A percentile compares a stretch with the other conserved stretches of the same genome.
Conservation (phyloP, 2,888 invertebrate genomes). For the Chrysopilus asiliformis region DNA sequence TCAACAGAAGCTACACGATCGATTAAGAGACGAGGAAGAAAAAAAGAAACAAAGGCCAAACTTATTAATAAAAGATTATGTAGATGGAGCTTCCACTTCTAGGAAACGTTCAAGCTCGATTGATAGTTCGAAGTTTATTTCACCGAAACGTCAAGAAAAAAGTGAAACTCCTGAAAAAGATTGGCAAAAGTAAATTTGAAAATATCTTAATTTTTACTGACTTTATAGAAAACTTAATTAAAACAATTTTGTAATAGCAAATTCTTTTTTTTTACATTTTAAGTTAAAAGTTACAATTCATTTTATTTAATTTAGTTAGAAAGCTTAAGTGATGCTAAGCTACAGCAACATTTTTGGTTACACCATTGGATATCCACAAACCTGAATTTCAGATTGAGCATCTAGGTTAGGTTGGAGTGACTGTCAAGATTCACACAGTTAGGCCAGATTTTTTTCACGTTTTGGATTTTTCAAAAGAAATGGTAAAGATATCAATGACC, state of each 20-base stretch:
- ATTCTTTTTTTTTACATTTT: background rate
- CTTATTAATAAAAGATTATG: background rate
- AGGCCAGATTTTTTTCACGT: too few relatives aligned
- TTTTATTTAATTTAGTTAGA: too few relatives aligned
- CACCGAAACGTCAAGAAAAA: slow-evolving; percentile 14
- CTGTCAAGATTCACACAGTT: too few relatives aligned
- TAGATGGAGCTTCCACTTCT: slow-evolving; percentile 6
- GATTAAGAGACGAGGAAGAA: slow-evolving; percentile 19
- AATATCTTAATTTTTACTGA: background rate
- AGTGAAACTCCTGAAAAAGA: slow-evolving; percentile 14
- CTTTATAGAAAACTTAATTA: background rate
- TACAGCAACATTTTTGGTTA: too few relatives aligned
- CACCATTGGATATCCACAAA: too few relatives aligned
- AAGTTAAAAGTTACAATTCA: too few relatives aligned
- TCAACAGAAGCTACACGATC: slow-evolving; percentile 27
- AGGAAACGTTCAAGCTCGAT: slow-evolving; percentile 11
- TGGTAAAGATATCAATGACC: too few relatives aligned
- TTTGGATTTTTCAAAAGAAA: too few relatives aligned
- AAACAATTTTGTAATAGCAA: background rate
- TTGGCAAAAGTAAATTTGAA: background rate
- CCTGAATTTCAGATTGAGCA: too few relatives aligned
- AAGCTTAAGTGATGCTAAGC: too few relatives aligned
- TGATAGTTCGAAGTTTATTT: slow-evolving; percentile 16
- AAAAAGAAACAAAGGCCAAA: background rate
- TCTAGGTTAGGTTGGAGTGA: too few relatives aligned